Percentiles rank a stretch among this genome's conserved stretches.
Conservation (phyloP, 2,888 invertebrate species). For the Cinara cedri region DNA sequence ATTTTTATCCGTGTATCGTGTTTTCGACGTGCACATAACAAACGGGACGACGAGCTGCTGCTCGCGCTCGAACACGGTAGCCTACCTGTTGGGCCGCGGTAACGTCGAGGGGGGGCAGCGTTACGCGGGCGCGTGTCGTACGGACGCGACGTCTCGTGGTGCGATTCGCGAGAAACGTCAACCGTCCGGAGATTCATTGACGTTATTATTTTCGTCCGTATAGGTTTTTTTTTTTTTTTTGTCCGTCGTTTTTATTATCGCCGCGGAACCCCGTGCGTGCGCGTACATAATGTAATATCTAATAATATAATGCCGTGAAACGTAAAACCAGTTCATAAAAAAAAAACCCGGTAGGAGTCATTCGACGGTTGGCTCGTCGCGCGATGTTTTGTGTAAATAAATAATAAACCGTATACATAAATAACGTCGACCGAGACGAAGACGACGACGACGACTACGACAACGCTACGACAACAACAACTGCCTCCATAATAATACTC, state of each 20-base stretch:
- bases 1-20: too few species aligned
- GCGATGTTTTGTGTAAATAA: conserved; percentile 55
- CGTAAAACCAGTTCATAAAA: conserved; percentile 56
- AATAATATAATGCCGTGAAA: conserved; percentile 36
- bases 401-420: conserved; percentile 56
- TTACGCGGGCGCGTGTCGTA: not conserved
- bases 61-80: too few species aligned
- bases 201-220: conserved; percentile 21
- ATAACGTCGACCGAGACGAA: conserved; percentile 40
- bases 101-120: too few species aligned
- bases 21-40: too few species aligned
- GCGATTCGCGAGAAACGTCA: conserved; percentile 53
- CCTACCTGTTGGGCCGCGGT: too few species aligned
- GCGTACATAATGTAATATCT: conserved; percentile 9
- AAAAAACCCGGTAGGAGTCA: conserved; percentile 56
- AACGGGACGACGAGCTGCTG: too few species aligned
- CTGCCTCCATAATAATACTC: not conserved
- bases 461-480: not conserved
- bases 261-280: not conserved
- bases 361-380: conserved; percentile 45
- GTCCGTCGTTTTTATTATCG: conserved; percentile 8
- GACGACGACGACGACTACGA: conserved; percentile 39
- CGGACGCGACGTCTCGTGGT: conserved; percentile 36
- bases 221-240: not conserved
- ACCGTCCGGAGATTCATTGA: conserved; percentile 28